Percentiles rank a stretch among this genome's conserved stretches.
Evolutionary conservation across 2,797 vertebrate genomes (phyloP).

Genomic region (Parauchenoglanis punctatus): DNA sequence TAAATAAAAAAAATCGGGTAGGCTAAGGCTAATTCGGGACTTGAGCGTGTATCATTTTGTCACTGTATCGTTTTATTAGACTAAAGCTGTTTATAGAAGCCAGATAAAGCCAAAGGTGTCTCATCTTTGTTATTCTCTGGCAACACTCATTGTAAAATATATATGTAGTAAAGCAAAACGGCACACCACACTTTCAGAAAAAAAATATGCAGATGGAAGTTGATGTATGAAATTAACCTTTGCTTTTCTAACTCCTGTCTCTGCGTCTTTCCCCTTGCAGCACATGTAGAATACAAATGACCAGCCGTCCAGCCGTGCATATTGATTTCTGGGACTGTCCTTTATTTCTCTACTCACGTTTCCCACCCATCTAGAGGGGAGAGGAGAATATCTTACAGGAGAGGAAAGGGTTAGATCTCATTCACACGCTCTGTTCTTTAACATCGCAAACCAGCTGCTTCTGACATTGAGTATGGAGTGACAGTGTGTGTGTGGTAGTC

Average conservation of each 20-base stretch:
- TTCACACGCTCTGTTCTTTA: slow-evolving; percentile 35
- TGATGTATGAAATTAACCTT: slow-evolving; percentile 68
- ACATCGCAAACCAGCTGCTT: slow-evolving; percentile 40
- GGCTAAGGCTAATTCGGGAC: not conserved
- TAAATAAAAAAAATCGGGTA: not conserved
- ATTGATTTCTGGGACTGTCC: slow-evolving; percentile 55
- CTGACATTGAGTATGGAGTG: slow-evolving; percentile 29
- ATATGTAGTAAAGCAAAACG: slow-evolving; percentile 25
- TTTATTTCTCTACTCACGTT: slow-evolving; percentile 47
- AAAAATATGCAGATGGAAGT: slow-evolving; percentile 63
- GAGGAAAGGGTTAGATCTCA: slow-evolving; percentile 49
- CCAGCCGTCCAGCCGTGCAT: slow-evolving; percentile 50
- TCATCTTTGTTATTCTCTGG: not conserved
- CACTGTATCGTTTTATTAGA: not conserved
- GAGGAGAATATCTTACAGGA: slow-evolving; percentile 40
- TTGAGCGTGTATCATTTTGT: not conserved
- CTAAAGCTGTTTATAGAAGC: not conserved
- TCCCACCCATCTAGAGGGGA: slow-evolving; percentile 45
- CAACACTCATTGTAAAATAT: slow-evolving; percentile 27
- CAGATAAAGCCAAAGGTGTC: not conserved
- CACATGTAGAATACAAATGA: slow-evolving; percentile 62
- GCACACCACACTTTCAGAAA: slow-evolving; percentile 35
- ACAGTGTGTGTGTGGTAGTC: slow-evolving; percentile 18
- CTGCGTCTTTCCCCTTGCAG: slow-evolving; percentile 38
- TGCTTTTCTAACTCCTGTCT: slow-evolving; percentile 64